Conservation (phyloP, 2,797 vertebrate species). For the Tragelaphus oryx region DNA sequence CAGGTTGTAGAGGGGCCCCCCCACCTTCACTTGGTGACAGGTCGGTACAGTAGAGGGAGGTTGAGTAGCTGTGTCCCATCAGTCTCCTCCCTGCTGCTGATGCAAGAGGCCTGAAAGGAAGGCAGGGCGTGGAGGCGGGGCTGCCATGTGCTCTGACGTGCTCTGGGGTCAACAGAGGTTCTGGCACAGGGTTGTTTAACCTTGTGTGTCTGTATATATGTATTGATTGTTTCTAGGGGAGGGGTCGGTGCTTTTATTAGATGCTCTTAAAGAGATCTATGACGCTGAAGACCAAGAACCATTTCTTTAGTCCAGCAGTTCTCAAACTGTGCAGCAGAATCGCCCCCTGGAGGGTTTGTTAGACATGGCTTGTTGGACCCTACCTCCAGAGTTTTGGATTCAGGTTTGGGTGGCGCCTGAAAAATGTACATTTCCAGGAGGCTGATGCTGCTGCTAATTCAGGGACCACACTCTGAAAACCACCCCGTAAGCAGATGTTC, state of each 20-base stretch:
- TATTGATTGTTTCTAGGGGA: background rate
- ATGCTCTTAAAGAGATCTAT: background rate
- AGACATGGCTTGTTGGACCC: background rate
- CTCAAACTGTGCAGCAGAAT: background rate
- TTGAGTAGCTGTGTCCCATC: background rate
- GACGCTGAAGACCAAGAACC: background rate
- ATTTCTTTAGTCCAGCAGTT: background rate
- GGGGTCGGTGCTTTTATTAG: background rate
- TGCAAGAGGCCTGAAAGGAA: background rate
- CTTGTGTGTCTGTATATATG: background rate
- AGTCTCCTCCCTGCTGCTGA: background rate
- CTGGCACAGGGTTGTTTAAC: background rate
- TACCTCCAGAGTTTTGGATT: background rate
- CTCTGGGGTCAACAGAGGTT: background rate
- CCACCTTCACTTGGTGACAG: background rate
- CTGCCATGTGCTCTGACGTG: background rate
- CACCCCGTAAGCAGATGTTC: background rate
- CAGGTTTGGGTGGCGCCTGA: background rate
- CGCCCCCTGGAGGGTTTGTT: background rate
- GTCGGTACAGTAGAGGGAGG: background rate
- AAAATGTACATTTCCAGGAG: background rate
- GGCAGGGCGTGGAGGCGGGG: background rate
- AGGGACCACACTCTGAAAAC: background rate
- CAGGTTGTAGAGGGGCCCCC: background rate
- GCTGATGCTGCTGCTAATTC: background rate